A percentile compares a stretch with the other conserved stretches of the same genome.
phyloP scores from a whole-genome alignment of 1,140 invertebrate species.

The Caenorhabditis inopinata region DNA sequence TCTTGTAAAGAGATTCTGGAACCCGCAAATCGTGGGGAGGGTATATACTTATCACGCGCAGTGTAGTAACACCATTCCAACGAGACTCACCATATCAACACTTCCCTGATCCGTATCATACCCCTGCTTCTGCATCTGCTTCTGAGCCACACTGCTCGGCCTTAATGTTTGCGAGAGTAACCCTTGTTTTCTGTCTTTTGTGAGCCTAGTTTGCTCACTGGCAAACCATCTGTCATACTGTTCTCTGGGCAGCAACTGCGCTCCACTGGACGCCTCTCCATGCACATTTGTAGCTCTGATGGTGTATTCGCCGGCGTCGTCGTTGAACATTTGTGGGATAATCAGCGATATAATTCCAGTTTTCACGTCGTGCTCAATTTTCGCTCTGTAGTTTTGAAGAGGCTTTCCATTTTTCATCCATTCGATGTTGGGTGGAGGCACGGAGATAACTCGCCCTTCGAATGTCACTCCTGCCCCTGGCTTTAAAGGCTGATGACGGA shows the following conservation, averaged over 20 bases:
- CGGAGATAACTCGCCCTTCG: conserved; percentile 60
- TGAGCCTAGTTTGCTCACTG: conserved; percentile 55
- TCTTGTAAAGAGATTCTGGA: no score
- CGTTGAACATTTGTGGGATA: conserved; percentile 60
- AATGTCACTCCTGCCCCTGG: conserved; percentile 53
- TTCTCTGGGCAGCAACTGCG: conserved; percentile 54
- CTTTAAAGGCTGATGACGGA: conserved; percentile 60
- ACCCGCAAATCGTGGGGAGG: no score
- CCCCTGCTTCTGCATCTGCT: conserved; percentile 41
- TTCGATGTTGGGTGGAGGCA: conserved; percentile 70
- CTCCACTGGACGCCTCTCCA: conserved; percentile 65
- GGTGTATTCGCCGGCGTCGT: conserved; percentile 72
- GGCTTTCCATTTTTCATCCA: conserved; percentile 93
- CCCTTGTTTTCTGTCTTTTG: conserved; percentile 57
- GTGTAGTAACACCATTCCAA: no score
- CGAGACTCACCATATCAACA: conserved; percentile 8
- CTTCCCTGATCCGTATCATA: conserved; percentile 34
- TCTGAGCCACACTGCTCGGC: conserved; percentile 36
- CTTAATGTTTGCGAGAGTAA: conserved; percentile 44
- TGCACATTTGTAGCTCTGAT: conserved; percentile 85
- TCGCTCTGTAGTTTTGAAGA: conserved; percentile 67
- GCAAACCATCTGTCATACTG: conserved; percentile 61
- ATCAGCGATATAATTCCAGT: conserved; percentile 61
- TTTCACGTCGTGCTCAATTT: conserved; percentile 69
- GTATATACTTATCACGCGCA: no score